Base-by-base conservation (phyloP, 2,113 vertebrate species). In the Polyodon spathula region DNA sequence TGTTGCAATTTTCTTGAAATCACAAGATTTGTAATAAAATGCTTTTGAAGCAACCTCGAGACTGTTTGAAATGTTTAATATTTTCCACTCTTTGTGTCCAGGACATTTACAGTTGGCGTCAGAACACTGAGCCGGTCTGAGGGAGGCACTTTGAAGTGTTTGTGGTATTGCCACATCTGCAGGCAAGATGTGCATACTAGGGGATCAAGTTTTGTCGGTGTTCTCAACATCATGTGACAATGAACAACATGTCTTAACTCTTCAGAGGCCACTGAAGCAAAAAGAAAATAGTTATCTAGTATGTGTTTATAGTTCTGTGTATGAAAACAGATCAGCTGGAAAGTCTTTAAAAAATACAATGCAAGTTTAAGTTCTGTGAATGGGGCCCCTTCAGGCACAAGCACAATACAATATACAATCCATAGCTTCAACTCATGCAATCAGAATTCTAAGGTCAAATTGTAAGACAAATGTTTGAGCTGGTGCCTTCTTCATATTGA, bases 91-190 rank as follows among this genome's bases (percentile, higher is more conserved):
- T 79, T 88, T 84, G 88, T 89, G 90, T 95, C 91, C 92, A 92
- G 90, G 89, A 89, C 89, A 88, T 94, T 95, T 93, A 93, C 91
- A 93, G 89, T 93, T 86, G 92, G 93, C 93, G 92, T 95, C 94
- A 93, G 93, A 83, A 86, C 88, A 87, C 87, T 89, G 84, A 84
- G 82, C 89, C 88, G 89, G 93, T 95, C 91, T 91, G 91, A 90
- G 85, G 83, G 87, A 89, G 88, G 84, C 84, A 90, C 93, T 96
- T 97, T 94, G 94, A 95, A 94, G 93, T 92, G 85, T 89, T 90
- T 92, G 90, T 76, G 89, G 92, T 92, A 81, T 90, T 72, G 79
- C 90, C 91, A 95, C 94, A 97, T 96, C 90, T 97, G 94, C 91
- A 88, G 76, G 88, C 94, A 97, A 97, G 92, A 97, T 97, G 94